Evolutionary conservation across 2,888 invertebrate species (phyloP).

Genomic region (Brachyptera risi): DNA sequence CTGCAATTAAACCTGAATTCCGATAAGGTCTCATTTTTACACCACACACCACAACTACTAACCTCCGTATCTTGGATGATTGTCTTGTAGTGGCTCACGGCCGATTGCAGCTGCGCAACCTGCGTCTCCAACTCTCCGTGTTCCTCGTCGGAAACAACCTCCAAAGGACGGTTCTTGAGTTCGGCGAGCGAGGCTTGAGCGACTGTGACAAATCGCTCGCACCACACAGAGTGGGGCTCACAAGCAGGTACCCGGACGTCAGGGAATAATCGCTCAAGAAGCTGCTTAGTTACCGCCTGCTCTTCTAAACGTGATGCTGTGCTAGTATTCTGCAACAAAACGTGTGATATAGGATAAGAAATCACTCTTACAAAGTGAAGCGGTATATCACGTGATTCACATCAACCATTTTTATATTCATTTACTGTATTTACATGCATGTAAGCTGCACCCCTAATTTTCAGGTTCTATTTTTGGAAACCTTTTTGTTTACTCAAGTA

Average conservation of each 20-base stretch:
- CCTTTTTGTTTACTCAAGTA: too few species aligned
- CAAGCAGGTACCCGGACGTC: conserved; percentile 45
- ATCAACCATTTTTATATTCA: too few species aligned
- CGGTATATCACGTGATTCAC: too few species aligned
- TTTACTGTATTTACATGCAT: too few species aligned
- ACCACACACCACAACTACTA: too few species aligned
- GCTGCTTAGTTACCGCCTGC: conserved; percentile 48
- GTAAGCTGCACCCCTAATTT: too few species aligned
- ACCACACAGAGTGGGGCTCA: conserved; percentile 38
- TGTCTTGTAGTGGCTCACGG: conserved; percentile 63
- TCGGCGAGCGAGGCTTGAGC: conserved; percentile 38
- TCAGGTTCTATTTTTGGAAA: too few species aligned
- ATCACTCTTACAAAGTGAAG: too few species aligned
- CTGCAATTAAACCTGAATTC: too few species aligned
- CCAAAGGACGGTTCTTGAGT: conserved; percentile 40
- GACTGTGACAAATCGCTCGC: conserved; percentile 39
- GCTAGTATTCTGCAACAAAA: conserved; percentile 38
- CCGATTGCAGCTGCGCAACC: conserved; percentile 59
- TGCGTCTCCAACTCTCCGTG: conserved; percentile 53
- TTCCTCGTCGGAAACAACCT: conserved; percentile 35
- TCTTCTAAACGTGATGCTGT: conserved; percentile 45
- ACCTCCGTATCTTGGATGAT: conserved; percentile 71
- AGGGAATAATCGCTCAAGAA: conserved; percentile 60
- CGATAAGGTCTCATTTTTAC: too few species aligned
- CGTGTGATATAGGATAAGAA: too few species aligned